Base-by-base conservation (phyloP, 2,888 invertebrate species). In the Cylloceria caligata region DNA sequence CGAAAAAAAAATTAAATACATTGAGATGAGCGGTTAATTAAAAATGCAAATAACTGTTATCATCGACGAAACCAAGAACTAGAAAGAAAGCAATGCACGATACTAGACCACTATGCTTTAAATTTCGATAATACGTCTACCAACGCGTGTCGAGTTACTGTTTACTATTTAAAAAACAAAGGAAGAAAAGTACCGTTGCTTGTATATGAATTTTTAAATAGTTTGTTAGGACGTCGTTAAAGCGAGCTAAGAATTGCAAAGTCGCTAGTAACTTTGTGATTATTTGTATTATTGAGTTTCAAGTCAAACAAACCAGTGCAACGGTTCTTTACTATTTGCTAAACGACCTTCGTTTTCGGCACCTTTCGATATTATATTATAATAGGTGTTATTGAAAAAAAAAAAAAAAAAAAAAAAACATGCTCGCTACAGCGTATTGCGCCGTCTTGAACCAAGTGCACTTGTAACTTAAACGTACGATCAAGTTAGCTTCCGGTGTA, bases 361-460 rank as follows among this genome's bases (percentile, higher is more conserved):
- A 69, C 64, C 30, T 55, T 55, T 73, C 73, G 34, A 68, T 39
- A 77, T 55, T 64, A 68, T 16, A 42, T 52, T 64, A 39, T 34
- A 42, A 68, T 75, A 65, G 30, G 16, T 67, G 57, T 67, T 39
- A 45, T 16, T 73, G 24, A 52, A 39, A 65, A 64, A 39, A 77
- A 79, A 39, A 72, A 81, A 77, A 80, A 24, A 80, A 79, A 74
- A 81, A 49, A 82, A 81, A 67, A 82, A 78, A 79, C 81, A 75
- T 80, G 83, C 81, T 84, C 80, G 79, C 75, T 64, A 81, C 81
- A 89, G 89, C 88, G 75, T 79, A 68, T 85, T 84, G 89, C 89
- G 90, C 91, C 91, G 91, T 91, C 91, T 91, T 81, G 87, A 87
- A 89, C 89, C 87, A 91, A 91, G 91, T 91, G 91, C 91, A 91